Conservation (phyloP, 2,888 invertebrate species). For the Gerris lacustris region DNA sequence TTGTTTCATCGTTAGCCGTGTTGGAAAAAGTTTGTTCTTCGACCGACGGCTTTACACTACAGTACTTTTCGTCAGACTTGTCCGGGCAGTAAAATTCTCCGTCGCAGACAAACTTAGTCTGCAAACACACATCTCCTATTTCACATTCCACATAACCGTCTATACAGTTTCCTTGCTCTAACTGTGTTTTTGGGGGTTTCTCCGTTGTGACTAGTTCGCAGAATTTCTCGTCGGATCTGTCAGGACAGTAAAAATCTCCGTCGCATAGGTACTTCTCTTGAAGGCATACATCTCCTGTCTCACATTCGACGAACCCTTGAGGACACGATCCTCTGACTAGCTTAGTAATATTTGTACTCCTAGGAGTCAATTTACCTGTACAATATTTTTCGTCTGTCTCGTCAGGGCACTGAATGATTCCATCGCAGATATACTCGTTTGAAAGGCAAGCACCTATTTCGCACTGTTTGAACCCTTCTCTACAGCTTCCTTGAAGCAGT, state of each 20-base stretch:
- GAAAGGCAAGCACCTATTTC: neutral
- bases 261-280: neutral
- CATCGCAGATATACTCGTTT: neutral
- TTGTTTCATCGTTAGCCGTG: neutral
- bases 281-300: neutral
- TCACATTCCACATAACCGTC: neutral
- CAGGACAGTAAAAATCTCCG: neutral
- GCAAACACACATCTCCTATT: neutral
- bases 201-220: neutral
- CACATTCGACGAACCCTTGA: neutral
- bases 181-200: neutral
- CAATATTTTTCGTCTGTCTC: neutral
- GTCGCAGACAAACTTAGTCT: neutral
- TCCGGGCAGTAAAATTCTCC: neutral
- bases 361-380: neutral
- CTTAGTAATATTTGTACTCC: too few relatives aligned
- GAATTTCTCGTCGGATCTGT: neutral
- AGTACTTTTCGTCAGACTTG: neutral
- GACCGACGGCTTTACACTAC: neutral
- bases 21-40: neutral
- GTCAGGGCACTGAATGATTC: neutral
- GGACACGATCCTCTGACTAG: neutral
- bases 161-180: neutral
- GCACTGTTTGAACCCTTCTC: neutral
- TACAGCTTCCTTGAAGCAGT: neutral